Percentiles rank a stretch among this genome's conserved stretches.
Conservation (phyloP, 1,140 invertebrate species). For the Coptotermes formosanus region DNA sequence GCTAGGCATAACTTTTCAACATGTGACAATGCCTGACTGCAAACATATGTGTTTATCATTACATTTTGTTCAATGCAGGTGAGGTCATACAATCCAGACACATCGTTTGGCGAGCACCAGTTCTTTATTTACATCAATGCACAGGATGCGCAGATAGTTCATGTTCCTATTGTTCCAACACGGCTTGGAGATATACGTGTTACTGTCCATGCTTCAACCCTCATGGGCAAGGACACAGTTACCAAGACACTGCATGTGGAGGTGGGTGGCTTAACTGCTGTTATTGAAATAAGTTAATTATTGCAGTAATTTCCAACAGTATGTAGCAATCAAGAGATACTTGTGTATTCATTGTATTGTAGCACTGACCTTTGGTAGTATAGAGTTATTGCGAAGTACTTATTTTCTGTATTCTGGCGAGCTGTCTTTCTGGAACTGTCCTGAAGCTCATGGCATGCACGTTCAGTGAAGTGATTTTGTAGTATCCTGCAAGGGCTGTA, state of each 20-base stretch:
- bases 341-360: too few relatives aligned
- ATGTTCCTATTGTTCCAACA: conserved; percentile 87
- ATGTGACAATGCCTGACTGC: too few relatives aligned
- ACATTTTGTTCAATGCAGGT: conserved; percentile 43
- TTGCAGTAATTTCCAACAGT: not conserved
- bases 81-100: conserved; percentile 79
- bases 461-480: too few relatives aligned
- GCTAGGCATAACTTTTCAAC: too few relatives aligned
- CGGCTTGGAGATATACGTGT: conserved; percentile 77
- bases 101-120: conserved; percentile 88
- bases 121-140: conserved; percentile 86
- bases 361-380: too few relatives aligned
- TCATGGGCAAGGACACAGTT: conserved; percentile 78
- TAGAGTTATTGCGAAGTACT: not conserved
- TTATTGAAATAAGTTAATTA: not conserved
- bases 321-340: not conserved
- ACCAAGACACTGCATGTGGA: conserved; percentile 73
- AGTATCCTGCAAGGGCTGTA: too few relatives aligned
- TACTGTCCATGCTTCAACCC: conserved; percentile 77
- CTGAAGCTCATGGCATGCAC: too few relatives aligned
- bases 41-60: too few relatives aligned
- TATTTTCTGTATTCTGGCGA: not conserved
- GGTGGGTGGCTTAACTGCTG: conserved; percentile 46
- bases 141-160: conserved; percentile 76
- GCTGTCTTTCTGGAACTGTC: too few relatives aligned